phyloP scores from a whole-genome alignment of 1,140 invertebrate genomes.

The Drosophila nikananu region DNA sequence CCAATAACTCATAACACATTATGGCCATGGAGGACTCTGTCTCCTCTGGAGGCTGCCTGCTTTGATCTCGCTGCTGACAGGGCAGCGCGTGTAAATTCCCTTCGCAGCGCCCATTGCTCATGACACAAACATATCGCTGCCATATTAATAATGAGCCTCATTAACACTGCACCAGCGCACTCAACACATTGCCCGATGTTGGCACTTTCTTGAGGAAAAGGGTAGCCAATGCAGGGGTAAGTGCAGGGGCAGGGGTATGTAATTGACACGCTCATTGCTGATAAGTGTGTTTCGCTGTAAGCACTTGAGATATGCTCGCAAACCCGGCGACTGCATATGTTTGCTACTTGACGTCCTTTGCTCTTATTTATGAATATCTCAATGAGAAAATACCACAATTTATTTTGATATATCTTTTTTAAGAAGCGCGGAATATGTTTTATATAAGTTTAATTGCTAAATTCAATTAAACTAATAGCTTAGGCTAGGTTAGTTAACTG shows the following conservation, averaged over 20 bases:
- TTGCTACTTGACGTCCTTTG: not conserved
- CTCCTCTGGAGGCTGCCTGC: conserved; percentile 36
- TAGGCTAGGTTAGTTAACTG: not conserved
- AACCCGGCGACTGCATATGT: conserved; percentile 27
- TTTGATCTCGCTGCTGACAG: conserved; percentile 74
- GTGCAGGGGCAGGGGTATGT: conserved; percentile 28
- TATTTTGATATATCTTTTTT: not conserved
- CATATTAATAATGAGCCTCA: conserved; percentile 83
- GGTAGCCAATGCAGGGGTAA: conserved; percentile 7
- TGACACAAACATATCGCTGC: conserved; percentile 79
- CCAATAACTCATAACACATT: conserved; percentile 82
- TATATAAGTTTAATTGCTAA: not conserved
- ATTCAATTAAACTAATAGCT: not conserved
- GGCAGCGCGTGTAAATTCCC: conserved; percentile 67
- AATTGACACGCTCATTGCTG: conserved; percentile 77
- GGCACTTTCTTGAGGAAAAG: conserved; percentile 30
- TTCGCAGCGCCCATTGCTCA: conserved; percentile 52
- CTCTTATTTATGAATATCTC: not conserved
- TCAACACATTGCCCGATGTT: conserved; percentile 63
- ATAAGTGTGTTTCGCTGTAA: conserved; percentile 81
- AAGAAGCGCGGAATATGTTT: not conserved
- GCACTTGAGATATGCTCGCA: conserved; percentile 57
- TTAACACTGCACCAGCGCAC: conserved; percentile 70
- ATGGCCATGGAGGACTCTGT: conserved; percentile 55
- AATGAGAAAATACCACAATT: too few relatives aligned